Conservation (phyloP, 2,113 vertebrate genomes). For the Aplodontia rufa region DNA sequence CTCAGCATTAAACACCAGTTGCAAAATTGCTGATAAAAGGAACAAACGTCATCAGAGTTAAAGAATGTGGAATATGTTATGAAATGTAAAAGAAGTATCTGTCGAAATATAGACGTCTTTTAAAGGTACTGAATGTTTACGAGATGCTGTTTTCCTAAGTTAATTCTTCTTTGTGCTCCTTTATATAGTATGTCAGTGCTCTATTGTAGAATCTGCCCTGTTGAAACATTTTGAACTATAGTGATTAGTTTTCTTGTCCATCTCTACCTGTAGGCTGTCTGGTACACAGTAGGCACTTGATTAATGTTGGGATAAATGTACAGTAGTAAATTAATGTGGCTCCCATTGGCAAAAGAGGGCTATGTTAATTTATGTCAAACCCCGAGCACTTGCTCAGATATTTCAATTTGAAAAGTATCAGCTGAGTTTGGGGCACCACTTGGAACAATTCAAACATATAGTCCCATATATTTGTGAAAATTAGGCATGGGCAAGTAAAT, state of each 20-base stretch:
- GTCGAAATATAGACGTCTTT: neutral
- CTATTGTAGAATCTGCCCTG: neutral
- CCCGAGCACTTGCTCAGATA: neutral
- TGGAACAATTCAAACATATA: neutral
- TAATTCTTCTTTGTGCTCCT: neutral
- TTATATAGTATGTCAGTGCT: neutral
- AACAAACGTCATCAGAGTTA: neutral
- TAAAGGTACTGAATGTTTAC: neutral
- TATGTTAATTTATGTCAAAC: neutral
- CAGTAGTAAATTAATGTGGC: neutral
- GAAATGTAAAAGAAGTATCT: neutral
- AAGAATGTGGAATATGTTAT: neutral
- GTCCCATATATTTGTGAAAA: neutral
- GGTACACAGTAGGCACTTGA: neutral
- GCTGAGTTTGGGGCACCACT: neutral
- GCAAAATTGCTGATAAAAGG: neutral
- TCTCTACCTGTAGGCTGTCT: neutral
- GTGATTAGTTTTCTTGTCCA: neutral
- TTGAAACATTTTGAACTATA: neutral
- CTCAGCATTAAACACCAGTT: neutral
- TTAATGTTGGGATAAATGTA: neutral
- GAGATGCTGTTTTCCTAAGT: neutral
- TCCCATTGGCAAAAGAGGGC: neutral
- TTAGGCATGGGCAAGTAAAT: neutral
- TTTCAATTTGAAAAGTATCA: constrained; percentile 26